Evolutionary conservation across 2,797 vertebrate genomes (phyloP).

Genomic region (Anas acuta): DNA sequence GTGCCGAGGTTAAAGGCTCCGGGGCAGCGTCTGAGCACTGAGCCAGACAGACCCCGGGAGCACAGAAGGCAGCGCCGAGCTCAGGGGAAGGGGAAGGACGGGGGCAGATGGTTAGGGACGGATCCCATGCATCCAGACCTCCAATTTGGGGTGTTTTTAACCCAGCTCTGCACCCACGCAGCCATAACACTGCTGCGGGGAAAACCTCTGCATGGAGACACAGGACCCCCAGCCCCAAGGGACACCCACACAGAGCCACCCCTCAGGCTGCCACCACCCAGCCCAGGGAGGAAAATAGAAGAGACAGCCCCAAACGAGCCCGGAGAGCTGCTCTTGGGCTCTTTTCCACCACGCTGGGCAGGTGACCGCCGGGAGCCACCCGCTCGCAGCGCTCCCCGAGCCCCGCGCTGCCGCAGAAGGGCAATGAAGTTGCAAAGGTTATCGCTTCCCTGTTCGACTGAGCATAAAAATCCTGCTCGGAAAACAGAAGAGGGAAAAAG

Average conservation of each 20-base stretch:
- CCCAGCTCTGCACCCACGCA: no score
- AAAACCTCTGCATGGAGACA: no score
- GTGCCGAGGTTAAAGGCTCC: not conserved
- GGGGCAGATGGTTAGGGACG: not conserved
- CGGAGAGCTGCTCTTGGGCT: not conserved
- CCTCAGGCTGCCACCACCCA: not conserved
- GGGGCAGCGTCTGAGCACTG: accelerated
- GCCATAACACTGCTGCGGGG: no score
- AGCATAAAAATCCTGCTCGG: not conserved
- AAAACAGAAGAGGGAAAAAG: not conserved
- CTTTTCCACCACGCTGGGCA: accelerated
- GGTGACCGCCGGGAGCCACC: not conserved
- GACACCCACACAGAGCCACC: accelerated
- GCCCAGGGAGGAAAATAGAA: not conserved
- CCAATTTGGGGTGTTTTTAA: not conserved
- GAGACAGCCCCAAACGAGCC: not conserved
- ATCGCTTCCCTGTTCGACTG: not conserved
- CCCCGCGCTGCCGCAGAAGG: accelerated
- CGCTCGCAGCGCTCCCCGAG: not conserved
- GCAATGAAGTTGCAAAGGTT: conserved; percentile 22
- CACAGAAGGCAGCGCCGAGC: not conserved
- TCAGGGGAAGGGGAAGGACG: not conserved
- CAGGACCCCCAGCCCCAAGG: not conserved
- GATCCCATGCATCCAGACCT: accelerated
- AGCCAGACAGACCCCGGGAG: not conserved